These are phyloP conservation scores for Leptosomus discolor DNA, from an alignment of 2,113 vertebrate species.

Conservation along the genomic window DNA sequence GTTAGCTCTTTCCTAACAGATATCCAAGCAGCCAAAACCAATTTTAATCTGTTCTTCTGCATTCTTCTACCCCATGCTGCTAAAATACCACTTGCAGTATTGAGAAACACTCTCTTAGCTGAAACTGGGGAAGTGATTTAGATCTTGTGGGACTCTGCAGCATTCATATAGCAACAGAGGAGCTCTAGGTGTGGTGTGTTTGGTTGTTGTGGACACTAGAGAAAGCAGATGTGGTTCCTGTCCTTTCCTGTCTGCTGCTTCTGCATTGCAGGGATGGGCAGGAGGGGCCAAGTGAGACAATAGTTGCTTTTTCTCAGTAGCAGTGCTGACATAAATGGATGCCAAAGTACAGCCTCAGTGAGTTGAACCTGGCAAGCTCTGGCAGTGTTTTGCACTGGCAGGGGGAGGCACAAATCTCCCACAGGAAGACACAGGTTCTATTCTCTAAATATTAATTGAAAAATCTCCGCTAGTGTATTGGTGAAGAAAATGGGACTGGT, in stretches of 20 bases:
- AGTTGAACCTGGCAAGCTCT: not conserved
- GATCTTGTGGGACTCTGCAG: not conserved
- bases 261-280: not conserved
- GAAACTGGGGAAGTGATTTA: not conserved
- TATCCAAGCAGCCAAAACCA: not conserved
- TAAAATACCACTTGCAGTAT: not conserved
- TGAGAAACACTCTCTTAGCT: not conserved
- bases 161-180: not conserved
- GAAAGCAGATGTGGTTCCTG: not conserved
- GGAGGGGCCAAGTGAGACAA: not conserved
- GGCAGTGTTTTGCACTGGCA: not conserved
- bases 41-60: not conserved
- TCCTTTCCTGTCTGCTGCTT: not conserved
- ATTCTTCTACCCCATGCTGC: not conserved
- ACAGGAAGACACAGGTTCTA: not conserved
- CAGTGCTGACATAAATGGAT: not conserved
- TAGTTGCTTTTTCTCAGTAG: not conserved
- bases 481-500: not conserved
- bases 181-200: not conserved
- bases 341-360: not conserved
- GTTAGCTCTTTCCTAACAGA: not conserved
- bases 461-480: not conserved
- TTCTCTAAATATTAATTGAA: not conserved
- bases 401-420: not conserved
- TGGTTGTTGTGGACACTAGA: not conserved